A percentile compares a stretch with the other conserved stretches of the same genome.
Evolutionary conservation across 2,113 vertebrate genomes (phyloP).

Genomic region (Bujurquina vittata): DNA sequence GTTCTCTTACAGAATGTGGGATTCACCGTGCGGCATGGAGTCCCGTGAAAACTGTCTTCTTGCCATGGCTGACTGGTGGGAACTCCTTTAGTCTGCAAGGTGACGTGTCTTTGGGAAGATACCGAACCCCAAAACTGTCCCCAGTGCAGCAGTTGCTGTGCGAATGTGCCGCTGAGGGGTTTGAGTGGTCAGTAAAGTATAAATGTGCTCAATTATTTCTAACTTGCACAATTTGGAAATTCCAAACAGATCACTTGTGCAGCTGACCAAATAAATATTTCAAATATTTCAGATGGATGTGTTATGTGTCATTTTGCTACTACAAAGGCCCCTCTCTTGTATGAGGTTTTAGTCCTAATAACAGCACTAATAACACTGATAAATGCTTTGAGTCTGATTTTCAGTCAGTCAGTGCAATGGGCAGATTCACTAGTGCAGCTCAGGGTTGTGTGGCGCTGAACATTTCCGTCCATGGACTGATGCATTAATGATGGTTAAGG

Average conservation of each 20-base stretch:
- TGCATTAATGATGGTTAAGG: background rate
- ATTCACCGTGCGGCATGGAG: background rate
- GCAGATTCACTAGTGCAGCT: background rate
- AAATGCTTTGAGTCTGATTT: background rate
- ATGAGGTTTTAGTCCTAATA: background rate
- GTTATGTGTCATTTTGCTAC: too few relatives aligned
- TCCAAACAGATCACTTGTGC: background rate
- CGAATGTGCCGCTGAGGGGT: background rate
- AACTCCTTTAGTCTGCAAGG: background rate
- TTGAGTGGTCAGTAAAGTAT: background rate
- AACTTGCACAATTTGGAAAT: accelerated
- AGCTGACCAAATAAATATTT: background rate
- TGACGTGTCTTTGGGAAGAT: background rate
- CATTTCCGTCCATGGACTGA: background rate
- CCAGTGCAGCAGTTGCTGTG: background rate
- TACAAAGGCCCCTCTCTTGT: too few relatives aligned
- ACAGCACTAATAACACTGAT: too few relatives aligned
- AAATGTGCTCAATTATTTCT: background rate
- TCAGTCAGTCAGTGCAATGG: background rate
- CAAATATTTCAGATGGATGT: background rate
- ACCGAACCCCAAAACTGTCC: background rate
- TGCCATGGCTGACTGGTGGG: background rate
- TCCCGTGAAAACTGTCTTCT: accelerated
- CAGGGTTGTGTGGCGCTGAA: background rate
- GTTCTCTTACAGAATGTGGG: background rate